Conservation (phyloP, 1,140 invertebrate genomes). For the Heliconius himera region DNA sequence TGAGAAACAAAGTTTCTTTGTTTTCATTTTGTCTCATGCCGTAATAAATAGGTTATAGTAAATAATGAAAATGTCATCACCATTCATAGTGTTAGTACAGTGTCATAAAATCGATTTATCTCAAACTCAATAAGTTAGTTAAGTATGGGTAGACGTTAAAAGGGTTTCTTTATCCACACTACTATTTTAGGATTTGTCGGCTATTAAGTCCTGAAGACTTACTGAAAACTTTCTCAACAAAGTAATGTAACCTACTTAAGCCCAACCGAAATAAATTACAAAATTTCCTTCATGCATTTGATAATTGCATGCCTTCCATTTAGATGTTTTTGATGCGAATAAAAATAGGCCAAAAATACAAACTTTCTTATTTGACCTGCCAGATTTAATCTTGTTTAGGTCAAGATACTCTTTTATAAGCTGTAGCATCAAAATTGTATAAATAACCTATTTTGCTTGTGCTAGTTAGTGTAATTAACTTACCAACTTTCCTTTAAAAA, state of each 20-base stretch:
- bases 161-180: background rate
- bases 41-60: background rate
- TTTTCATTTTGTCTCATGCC: no score
- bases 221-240: background rate
- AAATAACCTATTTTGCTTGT: constrained; percentile 6
- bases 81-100: background rate
- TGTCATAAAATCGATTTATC: constrained; percentile 10
- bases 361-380: constrained; percentile 14
- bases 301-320: background rate
- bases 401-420: constrained; percentile 7
- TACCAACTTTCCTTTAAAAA: background rate
- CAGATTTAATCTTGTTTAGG: constrained; percentile 6
- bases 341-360: background rate
- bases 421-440: background rate
- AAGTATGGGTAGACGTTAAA: background rate
- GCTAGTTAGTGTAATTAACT: background rate
- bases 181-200: background rate
- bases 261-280: background rate
- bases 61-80: background rate
- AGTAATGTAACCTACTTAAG: background rate
- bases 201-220: background rate
- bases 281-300: background rate
- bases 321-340: background rate
- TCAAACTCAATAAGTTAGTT: background rate
- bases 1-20: no score